These are phyloP conservation scores for Brachyopa scutellaris DNA, from an alignment of 2,888 invertebrate genomes.

Conservation along the genomic window DNA sequence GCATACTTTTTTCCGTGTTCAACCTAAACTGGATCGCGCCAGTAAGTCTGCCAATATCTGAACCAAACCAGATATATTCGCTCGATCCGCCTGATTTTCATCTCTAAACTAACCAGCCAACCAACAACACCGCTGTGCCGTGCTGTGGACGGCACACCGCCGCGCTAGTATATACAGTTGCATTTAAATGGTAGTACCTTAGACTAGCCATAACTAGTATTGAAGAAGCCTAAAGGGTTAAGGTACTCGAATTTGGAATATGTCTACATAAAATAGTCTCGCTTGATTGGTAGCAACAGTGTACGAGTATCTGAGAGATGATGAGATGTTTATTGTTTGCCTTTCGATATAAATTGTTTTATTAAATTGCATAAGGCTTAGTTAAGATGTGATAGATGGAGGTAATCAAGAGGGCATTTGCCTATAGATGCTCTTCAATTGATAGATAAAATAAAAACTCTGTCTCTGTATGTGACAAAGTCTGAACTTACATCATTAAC, in stretches of 20 bases:
- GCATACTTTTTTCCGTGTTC: slow-evolving; percentile 73
- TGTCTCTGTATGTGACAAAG: too few species aligned
- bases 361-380: background rate
- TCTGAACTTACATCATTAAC: too few species aligned
- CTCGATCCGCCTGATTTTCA: slow-evolving; percentile 73
- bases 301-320: background rate
- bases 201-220: too few species aligned
- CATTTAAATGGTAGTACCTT: background rate
- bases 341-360: background rate
- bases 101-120: slow-evolving; percentile 34
- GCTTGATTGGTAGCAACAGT: background rate
- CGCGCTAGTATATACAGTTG: background rate
- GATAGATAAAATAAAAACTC: too few species aligned
- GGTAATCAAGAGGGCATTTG: too few species aligned
- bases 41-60: slow-evolving; percentile 76
- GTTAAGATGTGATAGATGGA: too few species aligned
- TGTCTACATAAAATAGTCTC: too few species aligned
- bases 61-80: slow-evolving; percentile 80
- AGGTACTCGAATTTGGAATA: too few species aligned
- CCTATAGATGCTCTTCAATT: too few species aligned
- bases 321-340: background rate
- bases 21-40: slow-evolving; percentile 79
- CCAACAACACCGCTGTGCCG: background rate
- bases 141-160: background rate
- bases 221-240: too few species aligned